Evolutionary conservation across 2,888 invertebrate genomes (phyloP).

Genomic region (Drosophila borealis): DNA sequence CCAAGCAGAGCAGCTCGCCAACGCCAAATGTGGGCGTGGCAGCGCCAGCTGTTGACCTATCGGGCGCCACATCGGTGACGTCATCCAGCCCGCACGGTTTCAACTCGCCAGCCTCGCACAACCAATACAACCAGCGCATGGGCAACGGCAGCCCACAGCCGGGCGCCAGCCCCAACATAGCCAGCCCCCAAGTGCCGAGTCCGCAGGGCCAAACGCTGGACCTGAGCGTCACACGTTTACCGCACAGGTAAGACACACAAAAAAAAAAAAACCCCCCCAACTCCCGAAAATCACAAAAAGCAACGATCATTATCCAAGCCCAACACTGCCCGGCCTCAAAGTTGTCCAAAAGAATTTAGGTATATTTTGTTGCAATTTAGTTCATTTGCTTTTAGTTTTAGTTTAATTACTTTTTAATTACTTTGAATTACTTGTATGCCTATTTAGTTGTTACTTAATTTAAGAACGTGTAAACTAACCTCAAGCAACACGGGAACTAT

Average conservation of each 20-base stretch:
- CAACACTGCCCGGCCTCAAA: not conserved
- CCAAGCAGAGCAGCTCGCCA: slow-evolving; percentile 86
- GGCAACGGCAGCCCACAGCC: slow-evolving; percentile 91
- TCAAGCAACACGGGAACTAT: slow-evolving; percentile 12
- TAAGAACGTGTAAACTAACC: not conserved
- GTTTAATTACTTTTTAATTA: slow-evolving; percentile 16
- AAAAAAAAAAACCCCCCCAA: not conserved
- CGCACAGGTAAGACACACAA: slow-evolving; percentile 89
- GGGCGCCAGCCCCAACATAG: slow-evolving; percentile 93
- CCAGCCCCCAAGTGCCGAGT: slow-evolving; percentile 95
- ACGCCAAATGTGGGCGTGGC: slow-evolving; percentile 86
- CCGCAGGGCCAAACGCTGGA: slow-evolving; percentile 96
- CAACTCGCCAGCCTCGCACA: slow-evolving; percentile 83
- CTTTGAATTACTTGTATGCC: slow-evolving; percentile 2
- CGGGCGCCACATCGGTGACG: slow-evolving; percentile 92
- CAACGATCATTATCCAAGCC: not conserved
- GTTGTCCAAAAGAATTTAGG: not conserved
- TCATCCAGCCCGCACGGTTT: slow-evolving; percentile 92
- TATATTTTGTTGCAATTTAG: not conserved
- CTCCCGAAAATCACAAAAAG: no score
- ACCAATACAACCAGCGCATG: slow-evolving; percentile 85
- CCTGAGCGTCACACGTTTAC: slow-evolving; percentile 94
- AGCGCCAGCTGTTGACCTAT: slow-evolving; percentile 92
- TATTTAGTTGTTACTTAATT: not conserved
- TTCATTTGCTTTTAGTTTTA: not conserved